A percentile compares a stretch with the other conserved stretches of the same genome.
Conservation (phyloP, 2,113 vertebrate species). For the Crotalus horridus region DNA sequence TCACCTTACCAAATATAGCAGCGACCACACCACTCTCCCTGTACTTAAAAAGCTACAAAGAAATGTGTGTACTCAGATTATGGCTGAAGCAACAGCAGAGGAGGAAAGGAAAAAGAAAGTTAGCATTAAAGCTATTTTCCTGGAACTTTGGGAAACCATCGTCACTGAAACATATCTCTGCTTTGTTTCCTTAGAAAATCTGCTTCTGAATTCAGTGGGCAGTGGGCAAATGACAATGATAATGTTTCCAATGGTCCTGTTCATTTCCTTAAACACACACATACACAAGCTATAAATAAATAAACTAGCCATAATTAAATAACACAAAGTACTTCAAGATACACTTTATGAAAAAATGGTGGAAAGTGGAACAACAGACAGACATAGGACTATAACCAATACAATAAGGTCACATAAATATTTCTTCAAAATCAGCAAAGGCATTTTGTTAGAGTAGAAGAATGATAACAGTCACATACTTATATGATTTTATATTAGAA, state of each 20-base stretch:
- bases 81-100: background rate
- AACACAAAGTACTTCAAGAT: background rate
- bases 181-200: constrained; percentile 29
- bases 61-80: background rate
- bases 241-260: constrained; percentile 32
- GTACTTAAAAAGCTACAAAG: background rate
- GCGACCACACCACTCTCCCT: background rate
- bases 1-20: background rate
- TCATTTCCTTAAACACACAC: constrained; percentile 9
- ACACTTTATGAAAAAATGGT: background rate
- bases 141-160: background rate
- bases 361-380: background rate
- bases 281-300: background rate
- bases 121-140: background rate
- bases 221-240: constrained; percentile 25
- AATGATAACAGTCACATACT: constrained; percentile 36
- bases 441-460: background rate
- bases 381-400: background rate
- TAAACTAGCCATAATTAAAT: constrained; percentile 39
- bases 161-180: constrained; percentile 10
- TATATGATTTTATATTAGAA: constrained; percentile 41
- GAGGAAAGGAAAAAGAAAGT: background rate
- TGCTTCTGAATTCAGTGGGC: constrained; percentile 48
- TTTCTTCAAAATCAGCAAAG: constrained; percentile 20
- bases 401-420: background rate